Base-by-base conservation (phyloP, 2,113 vertebrate genomes). In the Pollachius pollachius region DNA sequence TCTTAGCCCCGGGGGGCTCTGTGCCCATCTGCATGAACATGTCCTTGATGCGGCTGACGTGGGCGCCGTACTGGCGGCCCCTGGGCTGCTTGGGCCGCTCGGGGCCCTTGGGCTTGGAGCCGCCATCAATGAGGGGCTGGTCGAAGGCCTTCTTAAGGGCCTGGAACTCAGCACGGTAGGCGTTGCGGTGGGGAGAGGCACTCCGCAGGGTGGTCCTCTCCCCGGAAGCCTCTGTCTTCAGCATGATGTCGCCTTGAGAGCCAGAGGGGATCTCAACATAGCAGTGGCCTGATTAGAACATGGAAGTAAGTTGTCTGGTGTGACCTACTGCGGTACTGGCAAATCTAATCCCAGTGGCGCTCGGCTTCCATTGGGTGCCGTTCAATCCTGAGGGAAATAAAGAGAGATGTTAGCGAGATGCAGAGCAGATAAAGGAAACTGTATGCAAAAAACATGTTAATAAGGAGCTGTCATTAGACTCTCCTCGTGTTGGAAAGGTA, bases 21-120 rank as follows among this genome's bases (percentile, higher is more conserved):
- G 96, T 92, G 62, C 94, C 96, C 97, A 98, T 96, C 88, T 99
- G 97, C 97, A 98, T 98, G 85, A 99, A 99, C 76, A 99, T 94
- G 82, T 99, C 97, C 90, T 99, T 99, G 90, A 99, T 99, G 75
- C 97, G 93, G 84, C 96, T 99, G 92, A 99, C 97, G 18, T 99
- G 98, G 59, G 94, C 92, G 52, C 97, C 97, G 87, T 98, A 99
- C 81, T 97, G 96, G 62, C 97, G 94, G 4, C 97, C 97, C 73
- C 97, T 91, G 1, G 90, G 95, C 84, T 97, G 95, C 74, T 94
- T 95, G 3, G 87, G 89, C 71, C 91, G 90, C 71, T 95, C 94
- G 0, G 92, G 87, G 81, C 94, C 93, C 86, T 95, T 96, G 1
- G 89, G 64, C 89, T 95, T 97, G 70, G 91, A 64, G 15, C 78